Conservation (phyloP, 2,797 vertebrate genomes). For the Lithobates sylvaticus region DNA sequence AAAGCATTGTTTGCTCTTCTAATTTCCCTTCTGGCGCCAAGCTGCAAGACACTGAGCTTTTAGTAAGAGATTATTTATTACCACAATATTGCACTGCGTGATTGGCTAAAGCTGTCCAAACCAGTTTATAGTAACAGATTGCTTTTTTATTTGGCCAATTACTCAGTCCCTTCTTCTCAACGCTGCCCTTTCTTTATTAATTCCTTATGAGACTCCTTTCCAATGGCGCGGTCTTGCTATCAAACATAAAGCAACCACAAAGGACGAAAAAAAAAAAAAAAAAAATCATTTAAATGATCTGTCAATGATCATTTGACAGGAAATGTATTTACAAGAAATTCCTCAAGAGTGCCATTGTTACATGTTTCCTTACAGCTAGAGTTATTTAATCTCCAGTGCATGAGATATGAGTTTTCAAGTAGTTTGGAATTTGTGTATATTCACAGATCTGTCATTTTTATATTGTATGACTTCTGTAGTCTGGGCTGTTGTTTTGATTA, state of each 20-base stretch:
- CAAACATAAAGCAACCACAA: neutral
- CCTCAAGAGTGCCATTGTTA: neutral
- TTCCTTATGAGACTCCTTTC: neutral
- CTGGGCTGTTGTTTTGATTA: neutral
- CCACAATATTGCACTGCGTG: neutral
- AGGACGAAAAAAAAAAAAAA: neutral
- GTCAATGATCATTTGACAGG: neutral
- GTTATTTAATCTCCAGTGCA: no score
- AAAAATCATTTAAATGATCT: neutral
- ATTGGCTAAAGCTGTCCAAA: constrained; percentile 10
- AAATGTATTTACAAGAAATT: neutral
- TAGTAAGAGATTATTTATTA: constrained; percentile 21
- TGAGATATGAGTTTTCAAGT: no score
- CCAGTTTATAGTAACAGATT: constrained; percentile 3
- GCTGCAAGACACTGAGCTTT: constrained; percentile 15
- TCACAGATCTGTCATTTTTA: neutral
- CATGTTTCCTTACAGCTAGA: neutral
- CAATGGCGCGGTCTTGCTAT: neutral
- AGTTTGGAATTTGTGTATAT: neutral
- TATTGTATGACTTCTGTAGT: neutral
- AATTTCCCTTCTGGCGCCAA: constrained; percentile 17
- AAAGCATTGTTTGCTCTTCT: neutral
- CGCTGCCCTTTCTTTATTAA: neutral
- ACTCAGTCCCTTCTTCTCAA: neutral
- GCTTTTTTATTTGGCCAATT: neutral